phyloP scores from a whole-genome alignment of 2,888 invertebrate genomes.

The Lepidocyrtinus sp. region DNA sequence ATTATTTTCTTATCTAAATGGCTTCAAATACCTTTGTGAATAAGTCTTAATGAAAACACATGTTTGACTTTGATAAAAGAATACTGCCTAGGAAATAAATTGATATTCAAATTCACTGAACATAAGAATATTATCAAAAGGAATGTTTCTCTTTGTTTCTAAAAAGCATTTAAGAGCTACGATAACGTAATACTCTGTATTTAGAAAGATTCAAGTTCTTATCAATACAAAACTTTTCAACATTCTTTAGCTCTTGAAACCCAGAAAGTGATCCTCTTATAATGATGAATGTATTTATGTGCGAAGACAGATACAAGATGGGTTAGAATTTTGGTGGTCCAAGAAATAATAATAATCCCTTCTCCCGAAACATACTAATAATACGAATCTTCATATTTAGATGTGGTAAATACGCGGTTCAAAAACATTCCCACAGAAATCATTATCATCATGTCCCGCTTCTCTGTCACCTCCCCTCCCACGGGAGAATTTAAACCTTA shows the following conservation, averaged over 20 bases:
- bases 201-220: no score
- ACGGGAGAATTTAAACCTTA: constrained; percentile 33
- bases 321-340: constrained; percentile 25
- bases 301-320: not conserved
- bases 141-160: no score
- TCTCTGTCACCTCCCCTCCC: constrained; percentile 35
- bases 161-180: no score
- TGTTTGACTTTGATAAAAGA: not conserved
- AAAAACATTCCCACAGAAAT: not conserved
- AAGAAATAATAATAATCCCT: constrained; percentile 15
- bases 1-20: not conserved
- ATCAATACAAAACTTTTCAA: no score
- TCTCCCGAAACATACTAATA: not conserved
- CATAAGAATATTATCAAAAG: no score
- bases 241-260: not conserved
- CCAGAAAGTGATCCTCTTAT: not conserved
- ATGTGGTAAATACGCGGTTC: not conserved
- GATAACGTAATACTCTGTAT: no score
- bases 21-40: not conserved
- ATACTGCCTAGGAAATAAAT: no score
- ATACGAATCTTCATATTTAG: not conserved
- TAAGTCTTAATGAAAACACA: not conserved
- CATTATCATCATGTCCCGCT: not conserved
- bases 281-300: not conserved
- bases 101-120: no score